Conservation (phyloP, 2,113 vertebrate species). For the Sapayoa aenigma region DNA sequence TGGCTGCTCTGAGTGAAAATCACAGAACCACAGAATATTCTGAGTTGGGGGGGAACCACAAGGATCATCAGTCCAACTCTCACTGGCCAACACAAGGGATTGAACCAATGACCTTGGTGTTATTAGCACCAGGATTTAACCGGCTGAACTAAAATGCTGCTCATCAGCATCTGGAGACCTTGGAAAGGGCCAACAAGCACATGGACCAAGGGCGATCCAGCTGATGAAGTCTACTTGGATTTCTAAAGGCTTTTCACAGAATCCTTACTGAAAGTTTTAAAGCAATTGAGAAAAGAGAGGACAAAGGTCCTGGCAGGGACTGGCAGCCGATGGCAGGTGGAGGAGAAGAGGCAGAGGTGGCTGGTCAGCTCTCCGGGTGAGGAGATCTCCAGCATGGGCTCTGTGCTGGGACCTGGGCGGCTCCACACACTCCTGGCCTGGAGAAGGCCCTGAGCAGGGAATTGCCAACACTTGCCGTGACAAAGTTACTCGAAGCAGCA, state of each 20-base stretch:
- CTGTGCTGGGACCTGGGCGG: not conserved
- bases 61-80: not conserved
- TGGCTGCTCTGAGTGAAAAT: not conserved
- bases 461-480: not conserved
- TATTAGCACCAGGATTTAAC: not conserved
- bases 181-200: not conserved
- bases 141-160: not conserved
- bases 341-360: not conserved
- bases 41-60: not conserved
- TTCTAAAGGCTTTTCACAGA: not conserved
- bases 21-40: not conserved
- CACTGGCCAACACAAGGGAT: not conserved
- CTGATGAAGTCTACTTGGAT: not conserved
- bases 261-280: not conserved
- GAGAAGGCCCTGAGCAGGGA: not conserved
- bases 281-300: not conserved
- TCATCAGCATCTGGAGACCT: not conserved
- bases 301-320: not conserved
- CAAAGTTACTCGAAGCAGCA: accelerated
- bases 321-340: not conserved
- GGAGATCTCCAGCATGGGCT: not conserved
- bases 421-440: not conserved
- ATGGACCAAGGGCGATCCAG: accelerated
- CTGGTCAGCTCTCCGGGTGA: not conserved
- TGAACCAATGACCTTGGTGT: not conserved